Conservation (phyloP, 2,888 invertebrate genomes). For the Ctena decussata region DNA sequence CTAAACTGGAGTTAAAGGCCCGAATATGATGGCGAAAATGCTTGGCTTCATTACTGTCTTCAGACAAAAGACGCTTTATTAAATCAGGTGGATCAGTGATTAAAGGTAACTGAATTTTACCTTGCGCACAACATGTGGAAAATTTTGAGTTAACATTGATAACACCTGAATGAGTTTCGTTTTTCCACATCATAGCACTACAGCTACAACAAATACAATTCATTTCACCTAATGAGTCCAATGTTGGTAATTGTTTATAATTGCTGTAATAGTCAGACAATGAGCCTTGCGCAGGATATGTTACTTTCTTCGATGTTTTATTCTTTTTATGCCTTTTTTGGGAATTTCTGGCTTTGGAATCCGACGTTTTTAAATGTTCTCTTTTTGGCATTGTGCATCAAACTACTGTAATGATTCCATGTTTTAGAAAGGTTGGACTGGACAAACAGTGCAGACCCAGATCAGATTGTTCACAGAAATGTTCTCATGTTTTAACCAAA, state of each 20-base stretch:
- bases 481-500: too few species aligned
- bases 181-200: background rate
- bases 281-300: background rate
- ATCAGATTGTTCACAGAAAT: too few species aligned
- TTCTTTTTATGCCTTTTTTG: background rate
- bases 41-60: background rate
- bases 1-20: constrained; percentile 4
- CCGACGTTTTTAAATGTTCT: background rate
- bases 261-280: background rate
- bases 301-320: background rate
- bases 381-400: background rate
- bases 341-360: background rate
- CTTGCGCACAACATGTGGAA: background rate
- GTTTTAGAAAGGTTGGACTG: too few species aligned
- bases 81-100: background rate
- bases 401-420: background rate
- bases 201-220: background rate
- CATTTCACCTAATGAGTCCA: background rate
- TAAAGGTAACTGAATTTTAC: background rate
- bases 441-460: too few species aligned
- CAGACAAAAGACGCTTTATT: background rate
- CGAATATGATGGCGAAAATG: background rate
- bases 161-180: background rate
- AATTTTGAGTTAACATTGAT: constrained; percentile 3
- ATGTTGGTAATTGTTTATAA: background rate